A percentile compares a stretch with the other conserved stretches of the same genome.
phyloP scores from a whole-genome alignment of 2,888 invertebrate genomes.

The Ernsta delagoae region DNA sequence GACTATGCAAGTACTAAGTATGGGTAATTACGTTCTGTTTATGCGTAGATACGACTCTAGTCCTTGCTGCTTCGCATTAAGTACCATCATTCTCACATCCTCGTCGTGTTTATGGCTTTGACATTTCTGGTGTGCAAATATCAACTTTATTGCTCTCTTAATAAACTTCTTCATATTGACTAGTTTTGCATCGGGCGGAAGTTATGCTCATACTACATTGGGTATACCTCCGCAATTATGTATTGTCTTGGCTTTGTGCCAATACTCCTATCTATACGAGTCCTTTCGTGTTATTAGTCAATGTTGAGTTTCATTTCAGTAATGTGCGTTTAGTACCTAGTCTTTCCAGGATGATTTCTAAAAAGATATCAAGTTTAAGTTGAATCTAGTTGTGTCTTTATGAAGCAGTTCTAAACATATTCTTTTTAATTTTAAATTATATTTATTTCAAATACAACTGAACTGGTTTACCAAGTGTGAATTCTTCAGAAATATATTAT shows the following conservation, averaged over 20 bases:
- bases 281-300: constrained; percentile 15
- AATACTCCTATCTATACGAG: constrained; percentile 15
- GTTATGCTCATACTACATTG: constrained; percentile 20
- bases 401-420: no score
- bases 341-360: no score
- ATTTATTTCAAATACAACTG: no score
- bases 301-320: constrained; percentile 1
- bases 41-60: constrained; percentile 15
- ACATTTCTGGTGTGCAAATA: constrained; percentile 11
- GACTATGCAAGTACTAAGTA: constrained; percentile 38
- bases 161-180: constrained; percentile 18
- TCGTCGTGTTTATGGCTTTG: constrained; percentile 14
- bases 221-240: constrained; percentile 23
- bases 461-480: no score
- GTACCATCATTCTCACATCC: constrained; percentile 1
- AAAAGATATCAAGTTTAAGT: neutral
- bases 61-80: constrained; percentile 26
- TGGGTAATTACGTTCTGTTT: constrained; percentile 25
- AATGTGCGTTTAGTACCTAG: no score
- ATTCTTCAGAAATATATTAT: no score
- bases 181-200: constrained; percentile 19
- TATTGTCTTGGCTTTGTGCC: constrained; percentile 26
- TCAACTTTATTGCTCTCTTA: constrained; percentile 25
- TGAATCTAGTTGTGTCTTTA: no score
- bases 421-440: no score